phyloP scores from a whole-genome alignment of 2,797 vertebrate species.

The Ptychadena robeensis region DNA sequence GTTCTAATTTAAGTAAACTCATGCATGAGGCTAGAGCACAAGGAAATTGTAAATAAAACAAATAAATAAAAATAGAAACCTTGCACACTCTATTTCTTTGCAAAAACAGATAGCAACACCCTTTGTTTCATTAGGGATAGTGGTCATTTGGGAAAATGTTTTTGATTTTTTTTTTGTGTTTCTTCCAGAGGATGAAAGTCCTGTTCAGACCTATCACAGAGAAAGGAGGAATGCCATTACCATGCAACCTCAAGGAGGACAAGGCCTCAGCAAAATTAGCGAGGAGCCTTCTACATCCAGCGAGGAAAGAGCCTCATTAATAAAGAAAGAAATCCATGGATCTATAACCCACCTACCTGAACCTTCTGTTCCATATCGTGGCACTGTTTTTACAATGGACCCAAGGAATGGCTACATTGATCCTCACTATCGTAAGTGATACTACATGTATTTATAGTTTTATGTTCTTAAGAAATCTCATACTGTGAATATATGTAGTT shows the following conservation, averaged over 20 bases:
- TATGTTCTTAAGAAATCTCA: not conserved
- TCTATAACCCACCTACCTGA: slow-evolving; percentile 90
- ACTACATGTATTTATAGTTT: not conserved
- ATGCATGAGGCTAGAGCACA: too few relatives aligned
- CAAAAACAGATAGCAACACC: not conserved
- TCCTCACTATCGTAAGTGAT: slow-evolving; percentile 89
- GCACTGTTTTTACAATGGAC: slow-evolving; percentile 93
- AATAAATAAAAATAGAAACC: not conserved
- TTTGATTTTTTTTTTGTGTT: slow-evolving; percentile 43
- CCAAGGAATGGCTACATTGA: slow-evolving; percentile 93
- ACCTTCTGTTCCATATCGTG: slow-evolving; percentile 89
- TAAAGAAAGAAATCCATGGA: slow-evolving; percentile 95
- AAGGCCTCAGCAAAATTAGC: slow-evolving; percentile 81
- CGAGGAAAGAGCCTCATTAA: slow-evolving; percentile 90
- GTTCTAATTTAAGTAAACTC: too few relatives aligned
- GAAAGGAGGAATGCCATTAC: slow-evolving; percentile 93
- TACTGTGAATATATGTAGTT: too few relatives aligned
- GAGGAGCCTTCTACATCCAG: slow-evolving; percentile 96
- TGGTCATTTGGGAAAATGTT: not conserved
- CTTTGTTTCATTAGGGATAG: not conserved
- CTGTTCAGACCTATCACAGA: slow-evolving; percentile 88
- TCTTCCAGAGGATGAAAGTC: slow-evolving; percentile 90
- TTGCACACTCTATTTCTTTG: not conserved
- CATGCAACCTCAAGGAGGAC: slow-evolving; percentile 82
- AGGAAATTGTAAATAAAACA: too few relatives aligned